Evolutionary conservation across 2,888 invertebrate genomes (phyloP), one percentile per base, ranked within the genome.

Genomic region (Epistrophe eligans): DNA sequence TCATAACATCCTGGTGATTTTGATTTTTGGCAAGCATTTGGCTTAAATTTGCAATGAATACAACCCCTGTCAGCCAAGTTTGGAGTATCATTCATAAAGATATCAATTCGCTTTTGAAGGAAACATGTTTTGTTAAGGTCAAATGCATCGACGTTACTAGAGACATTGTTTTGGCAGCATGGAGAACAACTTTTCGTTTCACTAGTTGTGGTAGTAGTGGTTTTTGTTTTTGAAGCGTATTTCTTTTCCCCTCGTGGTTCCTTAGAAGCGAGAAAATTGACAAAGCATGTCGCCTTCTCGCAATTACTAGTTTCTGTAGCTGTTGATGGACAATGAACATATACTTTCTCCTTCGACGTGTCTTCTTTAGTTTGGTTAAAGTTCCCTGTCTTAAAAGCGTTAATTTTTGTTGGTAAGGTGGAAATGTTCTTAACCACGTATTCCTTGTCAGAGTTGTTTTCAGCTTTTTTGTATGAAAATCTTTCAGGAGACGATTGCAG

Each of bases 161-260:
- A 45, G 71, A 67, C 77, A 82, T 85, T 82, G 74, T 70, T 74
- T 85, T 85, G 85, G 82, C 85, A 85, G 85, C 85, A 73, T 77
- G 57, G 67, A 82, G 77, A 73, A 77, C 43, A 62, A 50, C 74
- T 82, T 77, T 81, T 82, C 73, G 73, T 77, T 82, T 82, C 82
- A 43, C 43, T 85, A 70, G 52, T 67, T 74, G 82, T 80, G 72
- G 88, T 77, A 79, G 57, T 83, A 72, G 71, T 57, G 64, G 80
- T 77, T 81, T 74, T 71, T 70, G 71, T 71, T 71, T 57, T 48
- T 43, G 55, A 13, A 77, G 77, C 72, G 77, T 85, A 67, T 13
- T 73, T 70, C n/a, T 48, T 77, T 77, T 77, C 60, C 72, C 52
- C 70, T 58, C 24, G 7, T 35, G 55, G 24, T 48, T 45, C 24